Conservation (phyloP, 2,888 invertebrate genomes). For the Heliconius aoede region DNA sequence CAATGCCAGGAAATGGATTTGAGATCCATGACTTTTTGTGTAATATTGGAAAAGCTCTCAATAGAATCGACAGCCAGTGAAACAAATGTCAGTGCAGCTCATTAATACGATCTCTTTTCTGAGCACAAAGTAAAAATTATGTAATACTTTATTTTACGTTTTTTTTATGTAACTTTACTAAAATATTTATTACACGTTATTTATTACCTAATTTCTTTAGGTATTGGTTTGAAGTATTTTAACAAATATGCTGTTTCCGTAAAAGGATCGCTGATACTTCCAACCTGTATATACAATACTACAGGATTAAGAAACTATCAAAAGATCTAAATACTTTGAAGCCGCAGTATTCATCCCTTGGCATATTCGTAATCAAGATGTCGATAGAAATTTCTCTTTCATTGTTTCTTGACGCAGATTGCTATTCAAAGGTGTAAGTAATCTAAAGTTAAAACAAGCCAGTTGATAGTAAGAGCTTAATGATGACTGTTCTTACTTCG, state of each 20-base stretch:
- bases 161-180: background rate
- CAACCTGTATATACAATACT: constrained; percentile 1
- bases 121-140: background rate
- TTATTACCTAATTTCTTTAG: too few relatives aligned
- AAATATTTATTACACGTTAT: background rate
- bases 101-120: constrained; percentile 7
- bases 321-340: constrained; percentile 12
- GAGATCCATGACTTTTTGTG: constrained; percentile 27
- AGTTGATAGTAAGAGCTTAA: constrained; percentile 17
- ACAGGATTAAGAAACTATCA: constrained; percentile 6
- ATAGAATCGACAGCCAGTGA: constrained; percentile 7
- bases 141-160: too few relatives aligned
- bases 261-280: too few relatives aligned
- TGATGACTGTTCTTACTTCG: constrained; percentile 21
- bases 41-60: constrained; percentile 13
- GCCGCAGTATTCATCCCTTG: background rate
- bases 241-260: too few relatives aligned
- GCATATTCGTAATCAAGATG: constrained; percentile 28
- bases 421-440: constrained; percentile 33
- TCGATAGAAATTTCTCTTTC: constrained; percentile 32
- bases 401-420: constrained; percentile 26
- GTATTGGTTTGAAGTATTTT: too few relatives aligned
- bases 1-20: constrained; percentile 37
- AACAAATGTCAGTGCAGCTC: constrained; percentile 18
- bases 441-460: constrained; percentile 37